Percentiles rank a stretch among this genome's conserved stretches.
Evolutionary conservation across 1,140 invertebrate genomes (phyloP).

Genomic region (Caenorhabditis remanei): DNA sequence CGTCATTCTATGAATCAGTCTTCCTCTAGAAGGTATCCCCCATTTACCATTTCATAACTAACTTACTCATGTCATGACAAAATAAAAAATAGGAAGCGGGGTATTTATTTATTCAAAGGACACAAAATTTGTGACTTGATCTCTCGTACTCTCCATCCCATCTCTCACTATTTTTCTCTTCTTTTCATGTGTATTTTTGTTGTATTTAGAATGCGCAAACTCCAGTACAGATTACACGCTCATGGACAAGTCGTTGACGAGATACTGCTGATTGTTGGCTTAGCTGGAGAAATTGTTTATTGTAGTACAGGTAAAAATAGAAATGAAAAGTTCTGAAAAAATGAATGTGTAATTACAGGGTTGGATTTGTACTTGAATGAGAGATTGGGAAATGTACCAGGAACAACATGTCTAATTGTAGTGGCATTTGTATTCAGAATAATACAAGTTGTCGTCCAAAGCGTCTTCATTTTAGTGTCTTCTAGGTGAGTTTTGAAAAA

Average conservation of each 20-base stretch:
- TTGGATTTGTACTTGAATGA: slow-evolving; percentile 46
- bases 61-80: neutral
- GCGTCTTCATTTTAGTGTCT: slow-evolving; percentile 74
- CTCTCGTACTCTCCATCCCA: neutral
- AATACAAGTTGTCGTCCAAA: slow-evolving; percentile 75
- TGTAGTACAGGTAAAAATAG: slow-evolving; percentile 57
- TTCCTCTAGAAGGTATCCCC: neutral
- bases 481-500: slow-evolving; percentile 54
- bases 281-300: slow-evolving; percentile 74
- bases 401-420: slow-evolving; percentile 64
- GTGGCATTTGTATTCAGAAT: slow-evolving; percentile 66
- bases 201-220: slow-evolving; percentile 29
- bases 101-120: slow-evolving; percentile 9
- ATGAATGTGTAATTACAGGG: slow-evolving; percentile 36
- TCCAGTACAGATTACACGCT: slow-evolving; percentile 57
- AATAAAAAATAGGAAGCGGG: slow-evolving; percentile 48
- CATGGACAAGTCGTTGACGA: slow-evolving; percentile 75
- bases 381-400: neutral
- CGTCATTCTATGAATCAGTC: neutral
- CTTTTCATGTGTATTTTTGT: neutral
- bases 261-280: slow-evolving; percentile 75
- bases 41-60: neutral
- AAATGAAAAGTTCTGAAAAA: neutral
- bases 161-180: neutral
- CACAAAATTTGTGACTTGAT: slow-evolving; percentile 38